Conservation (phyloP, 23 tunicate genomes). For the Oikopleura albicans region DNA sequence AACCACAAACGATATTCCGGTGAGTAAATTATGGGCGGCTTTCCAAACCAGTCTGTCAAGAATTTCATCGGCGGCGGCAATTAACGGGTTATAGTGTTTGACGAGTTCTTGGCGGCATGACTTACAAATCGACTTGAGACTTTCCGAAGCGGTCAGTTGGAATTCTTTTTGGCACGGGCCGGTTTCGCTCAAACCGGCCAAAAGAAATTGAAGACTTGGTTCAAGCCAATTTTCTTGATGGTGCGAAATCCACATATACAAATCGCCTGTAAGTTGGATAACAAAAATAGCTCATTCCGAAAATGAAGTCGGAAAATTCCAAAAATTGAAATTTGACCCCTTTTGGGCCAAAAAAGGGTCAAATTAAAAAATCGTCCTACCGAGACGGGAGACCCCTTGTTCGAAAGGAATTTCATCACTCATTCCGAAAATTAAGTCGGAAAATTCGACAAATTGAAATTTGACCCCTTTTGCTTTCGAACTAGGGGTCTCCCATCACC, state of each 20-base stretch:
- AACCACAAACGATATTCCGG: background rate
- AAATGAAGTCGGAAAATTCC: no score
- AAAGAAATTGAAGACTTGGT: background rate
- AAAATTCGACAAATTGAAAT: no score
- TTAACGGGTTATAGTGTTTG: background rate
- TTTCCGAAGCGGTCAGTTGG: background rate
- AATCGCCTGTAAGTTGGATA: background rate
- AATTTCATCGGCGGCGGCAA: background rate
- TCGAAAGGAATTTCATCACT: no score
- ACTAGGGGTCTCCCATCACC: no score
- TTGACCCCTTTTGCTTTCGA: no score
- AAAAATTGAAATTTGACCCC: no score
- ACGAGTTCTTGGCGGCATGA: background rate
- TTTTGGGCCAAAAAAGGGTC: no score
- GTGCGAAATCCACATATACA: background rate
- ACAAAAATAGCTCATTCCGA: no score
- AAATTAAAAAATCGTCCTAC: no score
- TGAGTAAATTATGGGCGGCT: background rate
- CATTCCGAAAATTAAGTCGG: no score
- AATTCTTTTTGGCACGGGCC: background rate
- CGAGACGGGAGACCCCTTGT: no score
- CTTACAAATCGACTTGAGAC: background rate
- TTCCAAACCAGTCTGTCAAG: background rate
- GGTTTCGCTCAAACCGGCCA: background rate
- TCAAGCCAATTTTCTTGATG: background rate